phyloP scores from a whole-genome alignment of 2,113 vertebrate species.

The Psilopogon haemacephalus region DNA sequence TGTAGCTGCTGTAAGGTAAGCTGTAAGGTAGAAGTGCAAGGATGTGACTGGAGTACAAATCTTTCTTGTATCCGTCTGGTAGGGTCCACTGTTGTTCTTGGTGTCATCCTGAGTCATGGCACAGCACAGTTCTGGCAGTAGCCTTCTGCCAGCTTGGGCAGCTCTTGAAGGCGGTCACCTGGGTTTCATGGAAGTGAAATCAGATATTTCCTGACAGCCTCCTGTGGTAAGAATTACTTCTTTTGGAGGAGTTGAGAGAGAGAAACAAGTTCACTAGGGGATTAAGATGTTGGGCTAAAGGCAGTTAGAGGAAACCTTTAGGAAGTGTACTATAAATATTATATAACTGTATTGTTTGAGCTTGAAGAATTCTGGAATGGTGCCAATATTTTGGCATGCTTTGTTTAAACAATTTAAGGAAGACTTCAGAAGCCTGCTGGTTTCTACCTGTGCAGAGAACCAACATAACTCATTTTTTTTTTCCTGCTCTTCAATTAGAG shows the following conservation, averaged over 20 bases:
- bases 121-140: neutral
- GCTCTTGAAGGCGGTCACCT: neutral
- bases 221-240: neutral
- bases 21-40: neutral
- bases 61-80: neutral
- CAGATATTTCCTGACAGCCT: neutral
- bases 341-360: neutral
- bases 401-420: neutral
- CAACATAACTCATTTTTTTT: neutral
- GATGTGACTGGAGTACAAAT: neutral
- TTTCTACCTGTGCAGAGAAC: neutral
- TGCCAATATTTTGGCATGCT: neutral
- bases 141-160: slow-evolving; percentile 3
- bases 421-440: neutral
- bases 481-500: neutral
- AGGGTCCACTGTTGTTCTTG: neutral
- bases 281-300: neutral
- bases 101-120: slow-evolving; percentile 1
- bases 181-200: neutral
- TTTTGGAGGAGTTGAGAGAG: neutral
- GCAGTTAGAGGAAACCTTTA: neutral
- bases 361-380: neutral
- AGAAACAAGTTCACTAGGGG: neutral
- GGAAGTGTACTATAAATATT: neutral
- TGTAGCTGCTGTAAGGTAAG: accelerated